Conservation (phyloP, 2,888 invertebrate species). For the Teinopalpus imperialis region DNA sequence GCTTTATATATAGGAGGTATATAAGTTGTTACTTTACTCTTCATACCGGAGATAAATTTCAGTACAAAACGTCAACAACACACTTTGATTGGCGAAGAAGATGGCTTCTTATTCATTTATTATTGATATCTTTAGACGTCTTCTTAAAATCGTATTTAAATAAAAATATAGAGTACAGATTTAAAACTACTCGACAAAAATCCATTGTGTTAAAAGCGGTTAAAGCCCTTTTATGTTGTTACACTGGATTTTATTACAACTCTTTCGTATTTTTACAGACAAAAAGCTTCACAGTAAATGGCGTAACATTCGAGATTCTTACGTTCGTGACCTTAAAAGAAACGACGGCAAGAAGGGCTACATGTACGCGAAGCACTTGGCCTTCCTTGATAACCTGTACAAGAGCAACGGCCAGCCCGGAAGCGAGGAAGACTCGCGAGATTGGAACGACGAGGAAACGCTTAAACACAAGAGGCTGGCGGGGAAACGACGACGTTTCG, state of each 20-base stretch:
- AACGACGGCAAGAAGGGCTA: conserved; percentile 47
- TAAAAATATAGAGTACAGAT: too few species aligned
- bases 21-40: too few species aligned
- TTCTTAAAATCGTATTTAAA: too few species aligned
- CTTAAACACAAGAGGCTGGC: conserved; percentile 38
- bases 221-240: too few species aligned
- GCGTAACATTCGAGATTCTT: conserved; percentile 70
- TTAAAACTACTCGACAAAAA: too few species aligned
- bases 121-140: too few species aligned
- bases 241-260: neutral
- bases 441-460: conserved; percentile 42
- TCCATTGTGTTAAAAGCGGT: too few species aligned
- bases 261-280: conserved; percentile 41
- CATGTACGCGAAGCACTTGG: conserved; percentile 56
- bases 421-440: conserved; percentile 43
- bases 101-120: too few species aligned
- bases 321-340: conserved; percentile 53
- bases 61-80: too few species aligned
- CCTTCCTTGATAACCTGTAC: conserved; percentile 53
- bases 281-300: conserved; percentile 63
- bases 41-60: too few species aligned
- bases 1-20: too few species aligned
- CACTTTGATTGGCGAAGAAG: too few species aligned
- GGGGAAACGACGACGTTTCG: conserved; percentile 28
- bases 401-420: conserved; percentile 37